Evolutionary conservation across 1,140 invertebrate species (phyloP), one percentile per base, ranked within the genome.

Genomic region (Halictus rubicundus): DNA sequence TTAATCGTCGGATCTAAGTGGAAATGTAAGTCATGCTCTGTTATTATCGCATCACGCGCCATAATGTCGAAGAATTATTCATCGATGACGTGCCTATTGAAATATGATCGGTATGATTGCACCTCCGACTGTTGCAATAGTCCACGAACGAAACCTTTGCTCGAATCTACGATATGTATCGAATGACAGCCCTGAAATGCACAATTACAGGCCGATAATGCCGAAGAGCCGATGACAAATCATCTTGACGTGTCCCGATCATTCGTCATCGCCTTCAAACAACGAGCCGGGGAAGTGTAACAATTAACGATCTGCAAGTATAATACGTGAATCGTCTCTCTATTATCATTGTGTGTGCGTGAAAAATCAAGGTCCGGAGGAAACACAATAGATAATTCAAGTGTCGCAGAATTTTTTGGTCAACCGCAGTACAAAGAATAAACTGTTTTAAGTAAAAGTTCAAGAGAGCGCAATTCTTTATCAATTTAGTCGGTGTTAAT

Each of bases 181-280:
- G 32, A 68, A 42, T 59, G 23, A 57, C 52, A 42, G 49, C n/a
- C 1, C 37, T 27, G 23, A 42, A 59, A 42, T 42, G 61, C 37
- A 54, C 66, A 68, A 68, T 76, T 59, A 68, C 39, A 25, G 66
- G 59, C 42, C 12, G 37, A 59, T 76, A 59, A 46, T 32, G 52
- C 37, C 49, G 46, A 65, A 32, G 32, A 39, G 23, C 27, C 46
- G 61, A 66, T 46, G 72, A 74, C 61, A 65, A 39, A 72, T 60
- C 59, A 32, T 12, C 2, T 21, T 16, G 10, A 27, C 37, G n/a
- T 6, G 72, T 27, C n/a, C 16, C 37, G 46, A 59, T 46, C 42
- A 21, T 21, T n/a, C 25, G 12, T 7, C 14, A 32, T 16, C 37
- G 46, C n/a, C 39, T 76, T 68, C 64, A 6, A 57, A 66, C 66